Conservation (phyloP, 2,113 vertebrate species). For the Perca fluviatilis region DNA sequence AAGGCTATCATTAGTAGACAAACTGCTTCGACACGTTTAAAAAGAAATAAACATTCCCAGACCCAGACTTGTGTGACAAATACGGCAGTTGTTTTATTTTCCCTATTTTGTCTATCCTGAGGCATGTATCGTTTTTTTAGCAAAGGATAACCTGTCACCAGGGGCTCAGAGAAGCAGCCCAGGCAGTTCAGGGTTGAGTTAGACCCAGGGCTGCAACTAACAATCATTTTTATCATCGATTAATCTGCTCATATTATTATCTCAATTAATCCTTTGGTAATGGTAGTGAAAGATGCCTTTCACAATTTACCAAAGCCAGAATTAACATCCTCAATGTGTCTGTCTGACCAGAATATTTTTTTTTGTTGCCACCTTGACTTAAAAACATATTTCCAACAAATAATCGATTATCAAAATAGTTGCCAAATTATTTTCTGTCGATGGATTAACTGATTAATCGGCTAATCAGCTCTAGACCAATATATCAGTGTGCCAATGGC, state of each 20-base stretch:
- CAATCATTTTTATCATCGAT: neutral
- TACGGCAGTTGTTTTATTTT: neutral
- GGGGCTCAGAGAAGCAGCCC: neutral
- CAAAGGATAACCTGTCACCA: neutral
- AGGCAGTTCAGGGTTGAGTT: neutral
- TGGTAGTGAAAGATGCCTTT: neutral
- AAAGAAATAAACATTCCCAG: neutral
- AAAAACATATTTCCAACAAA: neutral
- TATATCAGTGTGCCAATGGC: neutral
- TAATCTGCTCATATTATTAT: neutral
- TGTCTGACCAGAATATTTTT: neutral
- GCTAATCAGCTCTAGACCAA: neutral
- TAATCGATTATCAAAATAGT: neutral
- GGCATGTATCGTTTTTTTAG: neutral
- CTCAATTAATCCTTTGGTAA: neutral
- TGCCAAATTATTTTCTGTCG: neutral
- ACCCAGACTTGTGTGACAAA: constrained; percentile 18
- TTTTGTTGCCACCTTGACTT: neutral
- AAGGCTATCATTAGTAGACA: neutral
- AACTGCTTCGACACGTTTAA: neutral
- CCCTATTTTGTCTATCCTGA: neutral
- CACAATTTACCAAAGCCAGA: neutral
- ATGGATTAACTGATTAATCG: neutral
- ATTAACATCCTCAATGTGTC: neutral
- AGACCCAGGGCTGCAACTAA: neutral